Conservation (phyloP, 1,140 invertebrate species). For the Drosophila erecta region DNA sequence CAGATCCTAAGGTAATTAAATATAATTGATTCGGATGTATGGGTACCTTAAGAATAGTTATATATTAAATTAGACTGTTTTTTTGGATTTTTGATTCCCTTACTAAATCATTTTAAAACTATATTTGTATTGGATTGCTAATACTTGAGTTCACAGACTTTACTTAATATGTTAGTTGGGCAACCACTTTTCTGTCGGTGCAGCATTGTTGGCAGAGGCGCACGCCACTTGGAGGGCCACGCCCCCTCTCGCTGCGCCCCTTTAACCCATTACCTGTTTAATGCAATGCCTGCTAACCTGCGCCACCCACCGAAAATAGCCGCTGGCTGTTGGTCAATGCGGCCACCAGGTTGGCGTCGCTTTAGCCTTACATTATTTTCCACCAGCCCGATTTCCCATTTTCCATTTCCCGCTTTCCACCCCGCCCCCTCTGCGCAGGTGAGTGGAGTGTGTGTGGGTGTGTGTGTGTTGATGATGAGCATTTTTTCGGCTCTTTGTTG, state of each 20-base stretch:
- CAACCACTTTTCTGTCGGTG: not conserved
- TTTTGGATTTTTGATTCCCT: too few relatives aligned
- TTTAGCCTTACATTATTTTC: slow-evolving; percentile 60
- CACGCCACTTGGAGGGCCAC: slow-evolving; percentile 26
- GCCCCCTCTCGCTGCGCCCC: slow-evolving; percentile 13
- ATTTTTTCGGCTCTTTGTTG: slow-evolving; percentile 33
- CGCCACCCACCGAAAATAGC: slow-evolving; percentile 61
- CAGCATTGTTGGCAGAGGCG: slow-evolving; percentile 33
- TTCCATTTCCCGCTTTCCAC: too few relatives aligned
- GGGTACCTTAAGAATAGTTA: too few relatives aligned
- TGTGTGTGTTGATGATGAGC: slow-evolving; percentile 26
- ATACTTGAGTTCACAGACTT: too few relatives aligned
- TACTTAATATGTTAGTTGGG: too few relatives aligned
- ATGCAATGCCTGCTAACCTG: slow-evolving; percentile 43
- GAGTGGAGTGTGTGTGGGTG: slow-evolving; percentile 1
- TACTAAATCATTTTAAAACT: too few relatives aligned
- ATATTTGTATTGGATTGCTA: too few relatives aligned
- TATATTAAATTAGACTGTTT: too few relatives aligned
- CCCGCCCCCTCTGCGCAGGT: slow-evolving; percentile 1
- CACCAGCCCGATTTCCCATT: not conserved
- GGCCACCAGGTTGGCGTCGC: slow-evolving; percentile 76
- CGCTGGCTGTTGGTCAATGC: slow-evolving; percentile 75
- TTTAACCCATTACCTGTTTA: slow-evolving; percentile 37
- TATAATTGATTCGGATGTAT: too few relatives aligned
- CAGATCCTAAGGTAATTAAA: too few relatives aligned